Base-by-base conservation (phyloP, 2,888 invertebrate genomes). In the Lasioglossum zephyrum region DNA sequence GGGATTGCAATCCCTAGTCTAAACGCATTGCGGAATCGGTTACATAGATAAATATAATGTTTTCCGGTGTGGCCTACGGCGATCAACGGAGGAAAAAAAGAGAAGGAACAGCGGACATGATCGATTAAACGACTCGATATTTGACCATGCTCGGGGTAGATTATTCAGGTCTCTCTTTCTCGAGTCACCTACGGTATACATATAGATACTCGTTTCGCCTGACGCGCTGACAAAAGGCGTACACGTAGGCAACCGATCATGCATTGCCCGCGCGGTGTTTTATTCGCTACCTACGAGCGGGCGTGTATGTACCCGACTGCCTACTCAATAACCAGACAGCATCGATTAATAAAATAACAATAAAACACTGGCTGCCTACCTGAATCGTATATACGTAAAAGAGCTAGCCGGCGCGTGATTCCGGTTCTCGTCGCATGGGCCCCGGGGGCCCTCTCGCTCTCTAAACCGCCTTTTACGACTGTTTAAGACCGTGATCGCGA, bases 341-440 rank as follows among this genome's bases (percentile, higher is more conserved):
- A 84, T 92, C 90, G 90, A 92, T 92, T 93, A 93, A 92, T 92
- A 89, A 93, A 93, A 92, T 89, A 90, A 89, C 92, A 87, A 92
- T 92, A 92, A 92, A 91, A 92, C 88, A 88, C 82, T 76, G 83
- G 74, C 87, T 82, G 74, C 85, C 84, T 86, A 84, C 77, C 77
- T 72, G 77, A 70, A 69, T 85, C 82, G 81, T 73, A 22, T 53
- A 22, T 75, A 76, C 79, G 79, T 85, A 85, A 77, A 74, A 73
- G 79, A 87, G 75, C 39, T 36, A 80, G 78, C 60, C 73, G 81
- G 36, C 70, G 63, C 79, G 69, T 69, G 78, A 86, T 84, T 82
- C 75, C 80, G 75, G 66, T 86, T 81, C 77, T 47, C 74, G 60
- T 75, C 75, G 57, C 57, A 76, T 74, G 70, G 41, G 60, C 63